Evolutionary conservation across 2,888 invertebrate species (phyloP).

Genomic region (Drosophila setosimentum): DNA sequence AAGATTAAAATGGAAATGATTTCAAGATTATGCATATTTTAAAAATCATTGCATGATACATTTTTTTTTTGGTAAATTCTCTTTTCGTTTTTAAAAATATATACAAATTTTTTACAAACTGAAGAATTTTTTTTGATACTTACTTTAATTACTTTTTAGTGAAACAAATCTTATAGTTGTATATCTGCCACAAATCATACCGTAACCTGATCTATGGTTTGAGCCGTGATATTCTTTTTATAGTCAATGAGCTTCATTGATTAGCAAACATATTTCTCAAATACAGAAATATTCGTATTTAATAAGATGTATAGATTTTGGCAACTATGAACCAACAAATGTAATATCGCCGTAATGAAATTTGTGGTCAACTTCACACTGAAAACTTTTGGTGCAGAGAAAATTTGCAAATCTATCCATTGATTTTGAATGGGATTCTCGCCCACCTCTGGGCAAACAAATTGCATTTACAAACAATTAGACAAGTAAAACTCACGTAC

Average conservation of each 20-base stretch:
- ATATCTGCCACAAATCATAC: neutral
- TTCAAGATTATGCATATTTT: neutral
- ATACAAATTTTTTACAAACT: neutral
- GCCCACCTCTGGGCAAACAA: slow-evolving; percentile 36
- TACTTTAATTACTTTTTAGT: too few species aligned
- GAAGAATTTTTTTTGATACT: neutral
- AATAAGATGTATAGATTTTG: slow-evolving; percentile 7
- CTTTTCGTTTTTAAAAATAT: neutral
- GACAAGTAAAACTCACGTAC: slow-evolving; percentile 69
- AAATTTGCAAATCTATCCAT: slow-evolving; percentile 55
- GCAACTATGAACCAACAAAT: slow-evolving; percentile 14
- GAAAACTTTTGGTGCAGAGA: slow-evolving; percentile 13
- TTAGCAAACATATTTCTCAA: neutral
- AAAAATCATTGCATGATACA: neutral
- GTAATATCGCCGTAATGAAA: slow-evolving; percentile 13
- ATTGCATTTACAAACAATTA: slow-evolving; percentile 70
- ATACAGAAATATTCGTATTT: neutral
- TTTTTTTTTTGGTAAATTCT: neutral
- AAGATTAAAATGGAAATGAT: neutral
- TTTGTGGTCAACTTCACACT: slow-evolving; percentile 14
- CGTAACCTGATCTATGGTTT: neutral
- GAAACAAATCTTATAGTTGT: too few species aligned
- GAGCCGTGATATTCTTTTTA: neutral
- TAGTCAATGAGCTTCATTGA: neutral
- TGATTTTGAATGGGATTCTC: slow-evolving; percentile 49